Conservation (phyloP, 2,113 vertebrate genomes). For the Cololabis saira region DNA sequence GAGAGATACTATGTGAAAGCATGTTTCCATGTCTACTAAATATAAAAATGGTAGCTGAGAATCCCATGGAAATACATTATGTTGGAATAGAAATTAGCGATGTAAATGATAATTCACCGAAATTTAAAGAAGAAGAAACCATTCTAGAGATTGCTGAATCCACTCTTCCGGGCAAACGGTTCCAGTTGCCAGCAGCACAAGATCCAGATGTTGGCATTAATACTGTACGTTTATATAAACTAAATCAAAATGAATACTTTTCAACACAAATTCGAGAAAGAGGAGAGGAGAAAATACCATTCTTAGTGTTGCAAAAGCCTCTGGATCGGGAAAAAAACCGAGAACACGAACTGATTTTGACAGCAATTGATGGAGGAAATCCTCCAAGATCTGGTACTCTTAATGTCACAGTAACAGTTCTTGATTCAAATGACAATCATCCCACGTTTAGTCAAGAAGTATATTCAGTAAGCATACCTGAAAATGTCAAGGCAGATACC, state of each 20-base stretch:
- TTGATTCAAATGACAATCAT: constrained; percentile 77
- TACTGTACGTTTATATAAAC: constrained; percentile 62
- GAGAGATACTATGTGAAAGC: constrained; percentile 71
- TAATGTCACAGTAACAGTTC: constrained; percentile 68
- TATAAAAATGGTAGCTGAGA: constrained; percentile 71
- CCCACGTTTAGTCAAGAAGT: constrained; percentile 69
- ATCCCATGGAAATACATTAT: constrained; percentile 78
- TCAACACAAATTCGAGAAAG: constrained; percentile 61
- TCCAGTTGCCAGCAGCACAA: constrained; percentile 57
- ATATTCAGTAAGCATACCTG: constrained; percentile 55
- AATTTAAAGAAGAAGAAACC: constrained; percentile 62
- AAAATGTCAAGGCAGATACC: constrained; percentile 55
- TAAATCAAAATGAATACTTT: constrained; percentile 73
- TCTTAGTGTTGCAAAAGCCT: constrained; percentile 69
- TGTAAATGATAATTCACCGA: constrained; percentile 73
- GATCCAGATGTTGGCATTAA: constrained; percentile 68
- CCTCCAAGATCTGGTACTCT: constrained; percentile 62
- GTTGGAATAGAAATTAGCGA: constrained; percentile 67
- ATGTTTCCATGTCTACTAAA: constrained; percentile 55
- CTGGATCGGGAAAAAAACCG: constrained; percentile 69
- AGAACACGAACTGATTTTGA: constrained; percentile 57
- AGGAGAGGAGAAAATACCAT: constrained; percentile 66
- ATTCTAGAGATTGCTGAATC: constrained; percentile 65
- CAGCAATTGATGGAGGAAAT: constrained; percentile 71
- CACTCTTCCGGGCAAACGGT: constrained; percentile 28